Base-by-base conservation (phyloP, 1,140 invertebrate species). In the Aphaenogaster floridana region DNA sequence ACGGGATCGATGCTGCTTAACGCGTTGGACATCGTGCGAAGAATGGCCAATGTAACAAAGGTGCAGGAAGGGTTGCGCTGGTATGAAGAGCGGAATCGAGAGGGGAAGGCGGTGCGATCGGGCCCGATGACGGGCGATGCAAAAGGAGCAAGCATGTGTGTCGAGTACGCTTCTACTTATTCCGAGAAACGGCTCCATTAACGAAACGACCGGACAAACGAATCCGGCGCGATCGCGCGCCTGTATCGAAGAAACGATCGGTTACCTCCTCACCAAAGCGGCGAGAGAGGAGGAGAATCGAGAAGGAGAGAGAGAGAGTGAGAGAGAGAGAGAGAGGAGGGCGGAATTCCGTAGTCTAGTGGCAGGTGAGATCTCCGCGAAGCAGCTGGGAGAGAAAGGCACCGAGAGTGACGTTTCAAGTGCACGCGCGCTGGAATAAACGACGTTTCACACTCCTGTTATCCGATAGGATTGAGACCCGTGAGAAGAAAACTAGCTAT, bases 151-250 rank as follows among this genome's bases (percentile, higher is more conserved):
- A 78, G 52, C 45, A 17, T 36, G 54, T 17, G 54, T 39, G 48
- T 36, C 34, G 66, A 64, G 68, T 45, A 86, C 77, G 66, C 86
- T 91, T 91, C 72, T 86, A 83, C 78, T 89, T 92, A 92, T 92
- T 92, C 91, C 88, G 78, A 91, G 91, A 92, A 92, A 92, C 91
- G 89, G 91, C 86, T 92, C 91, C 91, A 92, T 92, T 92, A 92
- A 92, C 89, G 89, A 92, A 92, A 92, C 86, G 87, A 77, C 57
- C 76, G 89, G 80, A 92, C 87, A 91, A 92, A 92, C 91, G 86
- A 92, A 89, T 90, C 81, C 86, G 50, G 71, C 57, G 74, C 83
- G 88, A 79, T 83, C 81, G 81, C 78, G 90, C 84, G 90, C 48
- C 52, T 88, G 76, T 90, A 90, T 90, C 89, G 89, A 77, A 85